Percentiles rank a stretch among this genome's conserved stretches.
phyloP scores from a whole-genome alignment of 2,797 vertebrate genomes.

The Pogonophryne albipinna region DNA sequence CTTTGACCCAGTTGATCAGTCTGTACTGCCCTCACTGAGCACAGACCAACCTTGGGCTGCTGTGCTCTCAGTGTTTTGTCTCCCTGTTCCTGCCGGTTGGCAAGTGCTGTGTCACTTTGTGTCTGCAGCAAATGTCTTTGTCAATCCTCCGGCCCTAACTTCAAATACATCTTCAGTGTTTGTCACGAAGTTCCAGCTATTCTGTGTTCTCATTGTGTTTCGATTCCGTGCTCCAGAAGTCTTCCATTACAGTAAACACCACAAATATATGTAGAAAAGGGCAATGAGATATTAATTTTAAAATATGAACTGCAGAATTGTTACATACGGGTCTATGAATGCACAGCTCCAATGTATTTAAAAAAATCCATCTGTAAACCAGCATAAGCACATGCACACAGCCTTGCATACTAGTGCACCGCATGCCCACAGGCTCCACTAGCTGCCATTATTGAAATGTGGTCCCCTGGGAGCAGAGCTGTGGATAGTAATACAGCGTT shows the following conservation, averaged over 20 bases:
- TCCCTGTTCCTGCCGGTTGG: no score
- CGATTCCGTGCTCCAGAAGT: no score
- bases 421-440: slow-evolving; percentile 6
- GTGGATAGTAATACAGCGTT: slow-evolving; percentile 14
- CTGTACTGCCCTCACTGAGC: no score
- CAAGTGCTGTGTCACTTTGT: no score
- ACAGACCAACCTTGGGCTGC: no score
- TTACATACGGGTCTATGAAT: not conserved
- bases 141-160: no score
- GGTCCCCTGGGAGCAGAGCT: slow-evolving; percentile 37
- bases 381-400: not conserved
- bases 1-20: no score
- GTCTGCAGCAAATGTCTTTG: no score
- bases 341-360: not conserved
- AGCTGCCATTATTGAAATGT: slow-evolving; percentile 42
- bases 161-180: no score
- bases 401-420: slow-evolving; percentile 14
- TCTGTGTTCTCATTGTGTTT: no score
- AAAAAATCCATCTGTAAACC: not conserved
- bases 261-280: not conserved
- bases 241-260: not conserved
- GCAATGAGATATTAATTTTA: not conserved
- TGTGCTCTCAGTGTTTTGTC: no score
- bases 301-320: not conserved
- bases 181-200: no score